Conservation (phyloP, 1,140 invertebrate genomes). For the Zaprionus ghesquierei region DNA sequence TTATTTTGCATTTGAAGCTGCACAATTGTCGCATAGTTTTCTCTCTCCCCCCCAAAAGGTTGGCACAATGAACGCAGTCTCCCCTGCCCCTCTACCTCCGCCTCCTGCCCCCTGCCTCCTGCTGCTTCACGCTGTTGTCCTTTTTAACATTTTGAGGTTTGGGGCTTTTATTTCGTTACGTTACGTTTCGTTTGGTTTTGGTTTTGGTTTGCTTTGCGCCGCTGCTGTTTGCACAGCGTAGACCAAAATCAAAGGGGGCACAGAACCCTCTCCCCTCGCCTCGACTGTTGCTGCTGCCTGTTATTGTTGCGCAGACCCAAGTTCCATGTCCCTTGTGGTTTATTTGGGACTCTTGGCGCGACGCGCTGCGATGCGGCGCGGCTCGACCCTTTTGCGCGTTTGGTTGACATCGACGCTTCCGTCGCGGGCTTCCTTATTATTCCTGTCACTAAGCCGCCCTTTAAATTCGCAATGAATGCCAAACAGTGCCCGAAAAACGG, state of each 20-base stretch:
- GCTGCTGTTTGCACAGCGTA: slow-evolving; percentile 65
- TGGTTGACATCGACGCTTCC: slow-evolving; percentile 77
- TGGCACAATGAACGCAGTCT: slow-evolving; percentile 19
- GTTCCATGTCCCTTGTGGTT: slow-evolving; percentile 69
- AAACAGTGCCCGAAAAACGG: slow-evolving; percentile 45
- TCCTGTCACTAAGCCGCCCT: slow-evolving; percentile 79
- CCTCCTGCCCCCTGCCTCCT: not conserved
- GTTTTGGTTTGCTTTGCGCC: slow-evolving; percentile 11
- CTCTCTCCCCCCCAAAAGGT: not conserved
- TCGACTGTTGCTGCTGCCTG: slow-evolving; percentile 15
- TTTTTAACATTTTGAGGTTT: slow-evolving; percentile 78
- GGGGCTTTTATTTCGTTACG: slow-evolving; percentile 77
- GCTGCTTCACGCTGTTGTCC: slow-evolving; percentile 50
- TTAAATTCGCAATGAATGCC: slow-evolving; percentile 81
- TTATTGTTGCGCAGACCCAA: slow-evolving; percentile 21
- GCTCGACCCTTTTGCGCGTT: slow-evolving; percentile 2
- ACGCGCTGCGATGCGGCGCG: not conserved
- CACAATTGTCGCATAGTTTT: slow-evolving; percentile 66
- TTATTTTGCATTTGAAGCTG: slow-evolving; percentile 58
- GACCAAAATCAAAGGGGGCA: slow-evolving; percentile 58
- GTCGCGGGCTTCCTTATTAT: slow-evolving; percentile 77
- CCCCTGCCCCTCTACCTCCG: not conserved
- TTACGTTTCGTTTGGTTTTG: slow-evolving; percentile 68
- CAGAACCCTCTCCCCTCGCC: not conserved
- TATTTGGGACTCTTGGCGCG: slow-evolving; percentile 36